Evolutionary conservation across 2,888 invertebrate species (phyloP), one percentile per base, ranked within the genome.

Genomic region (Macroteleia sp.): DNA sequence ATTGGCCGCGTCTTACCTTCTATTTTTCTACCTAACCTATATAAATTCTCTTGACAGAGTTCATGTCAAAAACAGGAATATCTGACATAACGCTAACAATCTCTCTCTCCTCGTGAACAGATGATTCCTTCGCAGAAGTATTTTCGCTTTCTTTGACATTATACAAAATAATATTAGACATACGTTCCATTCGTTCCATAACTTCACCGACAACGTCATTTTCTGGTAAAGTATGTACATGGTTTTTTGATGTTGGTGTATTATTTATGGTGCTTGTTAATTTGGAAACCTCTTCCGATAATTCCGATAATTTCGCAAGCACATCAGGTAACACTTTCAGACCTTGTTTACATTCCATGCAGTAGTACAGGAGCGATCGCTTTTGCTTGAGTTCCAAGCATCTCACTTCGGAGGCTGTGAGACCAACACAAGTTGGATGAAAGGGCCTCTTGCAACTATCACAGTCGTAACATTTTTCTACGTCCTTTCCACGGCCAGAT

Each of bases 361-460:
- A 52, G 4, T 22, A 52, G 14, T 14, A 52, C 9, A 3, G 5
- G 9, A 52, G 5, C 1, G 34, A 8, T 1, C 52, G n/a, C 9
- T 34, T 52, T 3, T 5, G 3, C 5, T 52, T 52, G 5, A 52
- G 20, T 22, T 52, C 36, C 1, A 52, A 22, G 17, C 52, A 36
- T 17, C 20, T 17, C 9, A 32, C 19, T 14, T 52, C 52, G 2
- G 34, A 32, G 0, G 52, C 34, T 3, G 36, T 17, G 3, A 52
- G 4, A 1, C 19, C 36, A 17, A 19, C 3, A n/a, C 52, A 52
- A 1, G 17, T 9, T 1, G 10, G 10, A 36, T 52, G 52, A 52
- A 16, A 17, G 0, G 22, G 22, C n/a, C 52, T 52, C 1, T 36
- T 19, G 22, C 52, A 52, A 22, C 52, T 52, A 17, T 52, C 52